These are phyloP conservation scores for Augiades crinisus DNA, from an alignment of 2,888 invertebrate species.

Conservation along the genomic window DNA sequence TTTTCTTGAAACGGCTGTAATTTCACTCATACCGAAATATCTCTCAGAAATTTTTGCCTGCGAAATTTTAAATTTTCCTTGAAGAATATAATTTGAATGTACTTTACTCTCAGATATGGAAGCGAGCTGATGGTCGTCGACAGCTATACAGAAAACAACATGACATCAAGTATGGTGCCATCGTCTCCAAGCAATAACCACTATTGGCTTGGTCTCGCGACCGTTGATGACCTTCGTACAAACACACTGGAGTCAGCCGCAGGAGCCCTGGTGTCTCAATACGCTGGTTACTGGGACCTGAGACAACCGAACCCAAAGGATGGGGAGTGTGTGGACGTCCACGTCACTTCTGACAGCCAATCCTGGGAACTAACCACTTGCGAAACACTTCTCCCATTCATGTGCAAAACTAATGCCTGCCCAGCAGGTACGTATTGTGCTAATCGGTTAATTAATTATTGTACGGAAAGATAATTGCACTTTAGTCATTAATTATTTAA, in stretches of 20 bases:
- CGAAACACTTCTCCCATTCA: conserved; percentile 95
- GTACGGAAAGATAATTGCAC: not conserved
- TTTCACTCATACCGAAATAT: not conserved
- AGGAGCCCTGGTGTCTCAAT: conserved; percentile 94
- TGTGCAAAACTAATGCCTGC: conserved; percentile 95
- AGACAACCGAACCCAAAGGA: conserved; percentile 92
- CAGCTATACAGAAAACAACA: conserved; percentile 94
- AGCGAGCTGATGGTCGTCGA: conserved; percentile 96
- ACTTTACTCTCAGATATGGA: conserved; percentile 88
- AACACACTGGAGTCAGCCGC: conserved; percentile 97
- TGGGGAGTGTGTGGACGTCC: conserved; percentile 95
- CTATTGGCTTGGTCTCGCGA: conserved; percentile 95
- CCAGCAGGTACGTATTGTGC: conserved; percentile 87
- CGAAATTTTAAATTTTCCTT: not conserved
- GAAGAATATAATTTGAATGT: not conserved
- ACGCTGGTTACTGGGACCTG: conserved; percentile 96
- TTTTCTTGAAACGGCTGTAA: not conserved
- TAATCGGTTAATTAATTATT: no score
- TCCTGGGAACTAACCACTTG: conserved; percentile 98
- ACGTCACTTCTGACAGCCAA: conserved; percentile 86
- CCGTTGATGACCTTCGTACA: conserved; percentile 94
- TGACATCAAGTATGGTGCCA: conserved; percentile 90
- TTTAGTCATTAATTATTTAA: not conserved
- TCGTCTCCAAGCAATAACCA: conserved; percentile 85
- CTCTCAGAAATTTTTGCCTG: not conserved